Conservation (phyloP, 2,113 vertebrate genomes). For the Siniperca chuatsi region DNA sequence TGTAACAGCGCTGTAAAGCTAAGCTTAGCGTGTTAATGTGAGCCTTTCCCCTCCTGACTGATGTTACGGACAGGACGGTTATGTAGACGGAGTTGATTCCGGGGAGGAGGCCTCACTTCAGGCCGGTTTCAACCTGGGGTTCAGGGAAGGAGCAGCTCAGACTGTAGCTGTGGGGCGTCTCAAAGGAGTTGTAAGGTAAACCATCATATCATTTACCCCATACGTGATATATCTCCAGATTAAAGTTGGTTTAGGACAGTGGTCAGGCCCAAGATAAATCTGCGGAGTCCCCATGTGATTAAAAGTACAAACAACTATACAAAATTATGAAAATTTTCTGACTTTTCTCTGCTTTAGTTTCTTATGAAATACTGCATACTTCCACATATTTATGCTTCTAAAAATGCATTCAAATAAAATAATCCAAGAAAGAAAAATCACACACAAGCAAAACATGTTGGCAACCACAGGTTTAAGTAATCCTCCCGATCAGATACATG, state of each 20-base stretch:
- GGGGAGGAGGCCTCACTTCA: constrained; percentile 91
- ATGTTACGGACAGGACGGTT: constrained; percentile 88
- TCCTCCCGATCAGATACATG: not conserved
- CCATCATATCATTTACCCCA: accelerated
- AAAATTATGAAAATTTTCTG: not conserved
- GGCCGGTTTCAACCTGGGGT: constrained; percentile 90
- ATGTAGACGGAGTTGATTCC: constrained; percentile 89
- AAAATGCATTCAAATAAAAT: not conserved
- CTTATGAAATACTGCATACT: not conserved
- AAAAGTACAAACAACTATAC: not conserved
- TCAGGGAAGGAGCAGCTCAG: constrained; percentile 85
- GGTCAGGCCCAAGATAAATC: not conserved
- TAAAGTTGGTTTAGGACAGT: not conserved
- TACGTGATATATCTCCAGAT: not conserved
- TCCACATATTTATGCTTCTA: not conserved
- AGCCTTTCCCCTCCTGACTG: not conserved
- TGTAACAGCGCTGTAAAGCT: not conserved
- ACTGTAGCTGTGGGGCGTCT: constrained; percentile 88
- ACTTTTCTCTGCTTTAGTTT: not conserved
- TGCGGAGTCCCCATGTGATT: not conserved
- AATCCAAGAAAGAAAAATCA: not conserved
- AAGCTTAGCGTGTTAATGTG: too few relatives aligned
- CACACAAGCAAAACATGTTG: not conserved
- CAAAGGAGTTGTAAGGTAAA: constrained; percentile 91
- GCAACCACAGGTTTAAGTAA: not conserved